Evolutionary conservation across 1,140 invertebrate species (phyloP).

Genomic region (Drosophila melanogaster): Release_6_plus_ISO1_MT NT_037436.4:2911001-2911500

Average conservation of each 20-base stretch:
- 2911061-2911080: not conserved
- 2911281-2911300: slow-evolving; percentile 1
- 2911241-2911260: slow-evolving; percentile 30
- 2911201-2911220: slow-evolving; percentile 43
- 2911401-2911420: not conserved
- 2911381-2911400: not conserved
- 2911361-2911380: not conserved
- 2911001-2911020: not conserved
- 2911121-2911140: not conserved
- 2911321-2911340: slow-evolving; percentile 11
- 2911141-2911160: not conserved
- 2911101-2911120: not conserved
- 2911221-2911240: slow-evolving; percentile 39
- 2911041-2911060: not conserved
- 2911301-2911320: slow-evolving; percentile 49
- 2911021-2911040: slow-evolving; percentile 14
- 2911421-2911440: not conserved
- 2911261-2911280: slow-evolving; percentile 9
- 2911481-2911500: slow-evolving; percentile 9
- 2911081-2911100: not conserved
- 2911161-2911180: not conserved
- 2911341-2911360: not conserved
- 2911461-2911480: slow-evolving; percentile 6
- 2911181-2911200: slow-evolving; percentile 1
- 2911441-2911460: slow-evolving; percentile 11